phyloP scores from a whole-genome alignment of 2,113 vertebrate genomes.

The Henicopernis longicauda region DNA sequence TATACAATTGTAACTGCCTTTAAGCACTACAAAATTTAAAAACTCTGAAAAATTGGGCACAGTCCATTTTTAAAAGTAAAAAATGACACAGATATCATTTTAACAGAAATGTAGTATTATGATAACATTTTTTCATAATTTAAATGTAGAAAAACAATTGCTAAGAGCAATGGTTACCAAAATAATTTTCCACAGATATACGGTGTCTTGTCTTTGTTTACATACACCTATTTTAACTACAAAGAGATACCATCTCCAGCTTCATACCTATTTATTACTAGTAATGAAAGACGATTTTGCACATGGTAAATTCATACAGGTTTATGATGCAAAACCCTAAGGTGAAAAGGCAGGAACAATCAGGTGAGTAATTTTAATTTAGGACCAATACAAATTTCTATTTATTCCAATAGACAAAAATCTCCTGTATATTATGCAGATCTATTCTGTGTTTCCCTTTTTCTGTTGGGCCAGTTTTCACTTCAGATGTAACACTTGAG shows the following conservation, averaged over 20 bases:
- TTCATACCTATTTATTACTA: conserved; percentile 32
- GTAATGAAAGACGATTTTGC: neutral
- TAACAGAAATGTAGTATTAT: neutral
- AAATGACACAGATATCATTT: neutral
- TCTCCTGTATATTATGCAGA: neutral
- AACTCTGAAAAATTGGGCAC: neutral
- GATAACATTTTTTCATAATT: neutral
- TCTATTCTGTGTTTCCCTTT: neutral
- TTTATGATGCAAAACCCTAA: neutral
- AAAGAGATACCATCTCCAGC: conserved; percentile 10
- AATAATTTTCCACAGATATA: neutral
- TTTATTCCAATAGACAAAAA: neutral
- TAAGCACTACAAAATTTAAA: neutral
- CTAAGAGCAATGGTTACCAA: neutral
- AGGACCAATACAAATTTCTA: neutral
- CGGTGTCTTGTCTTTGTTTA: neutral
- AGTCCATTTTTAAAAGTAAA: neutral
- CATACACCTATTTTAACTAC: neutral
- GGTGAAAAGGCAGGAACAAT: neutral
- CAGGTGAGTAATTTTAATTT: neutral
- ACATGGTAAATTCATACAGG: neutral
- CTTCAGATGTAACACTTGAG: neutral
- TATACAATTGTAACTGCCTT: neutral
- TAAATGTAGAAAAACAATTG: neutral
- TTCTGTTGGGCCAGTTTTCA: neutral